Evolutionary conservation across 2,888 invertebrate species (phyloP).

Genomic region (Caenorhabditis uteleia): DNA sequence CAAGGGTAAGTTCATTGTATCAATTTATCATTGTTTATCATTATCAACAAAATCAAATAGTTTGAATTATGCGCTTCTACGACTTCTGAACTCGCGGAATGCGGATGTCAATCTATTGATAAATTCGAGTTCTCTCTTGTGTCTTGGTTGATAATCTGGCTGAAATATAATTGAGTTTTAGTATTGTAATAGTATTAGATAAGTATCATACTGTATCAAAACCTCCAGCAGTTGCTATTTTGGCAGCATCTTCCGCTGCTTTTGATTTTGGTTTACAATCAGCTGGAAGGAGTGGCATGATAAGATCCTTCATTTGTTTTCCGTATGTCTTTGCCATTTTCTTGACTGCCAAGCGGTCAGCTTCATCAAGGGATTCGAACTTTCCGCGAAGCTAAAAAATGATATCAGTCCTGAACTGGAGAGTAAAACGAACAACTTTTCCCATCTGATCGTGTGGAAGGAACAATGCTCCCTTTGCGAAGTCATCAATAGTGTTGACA

Average conservation of each 20-base stretch:
- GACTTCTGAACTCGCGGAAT: conserved; percentile 16
- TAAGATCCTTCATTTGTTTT: conserved; percentile 30
- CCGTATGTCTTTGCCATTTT: conserved; percentile 34
- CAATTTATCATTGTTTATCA: background rate
- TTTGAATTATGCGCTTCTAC: background rate
- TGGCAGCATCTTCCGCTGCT: conserved; percentile 3
- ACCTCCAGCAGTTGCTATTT: conserved; percentile 7
- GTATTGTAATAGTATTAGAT: too few relatives aligned
- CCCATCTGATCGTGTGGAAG: conserved; percentile 6
- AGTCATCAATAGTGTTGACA: conserved; percentile 8
- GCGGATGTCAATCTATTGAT: conserved; percentile 28
- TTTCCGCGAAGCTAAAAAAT: too few relatives aligned
- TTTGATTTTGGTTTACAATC: conserved; percentile 10
- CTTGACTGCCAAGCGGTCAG: conserved; percentile 28
- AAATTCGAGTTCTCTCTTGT: conserved; percentile 22
- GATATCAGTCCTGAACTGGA: too few relatives aligned
- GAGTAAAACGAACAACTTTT: conserved; percentile 5
- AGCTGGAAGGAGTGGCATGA: conserved; percentile 20
- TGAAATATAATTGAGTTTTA: background rate
- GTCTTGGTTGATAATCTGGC: conserved; percentile 8
- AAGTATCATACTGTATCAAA: conserved; percentile 19
- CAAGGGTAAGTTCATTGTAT: conserved; percentile 38
- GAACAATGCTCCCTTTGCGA: conserved; percentile 27
- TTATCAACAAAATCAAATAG: background rate
- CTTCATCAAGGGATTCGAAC: conserved; percentile 17